Conservation (phyloP, 1,140 invertebrate species). For the Campoletis sonorensis region DNA sequence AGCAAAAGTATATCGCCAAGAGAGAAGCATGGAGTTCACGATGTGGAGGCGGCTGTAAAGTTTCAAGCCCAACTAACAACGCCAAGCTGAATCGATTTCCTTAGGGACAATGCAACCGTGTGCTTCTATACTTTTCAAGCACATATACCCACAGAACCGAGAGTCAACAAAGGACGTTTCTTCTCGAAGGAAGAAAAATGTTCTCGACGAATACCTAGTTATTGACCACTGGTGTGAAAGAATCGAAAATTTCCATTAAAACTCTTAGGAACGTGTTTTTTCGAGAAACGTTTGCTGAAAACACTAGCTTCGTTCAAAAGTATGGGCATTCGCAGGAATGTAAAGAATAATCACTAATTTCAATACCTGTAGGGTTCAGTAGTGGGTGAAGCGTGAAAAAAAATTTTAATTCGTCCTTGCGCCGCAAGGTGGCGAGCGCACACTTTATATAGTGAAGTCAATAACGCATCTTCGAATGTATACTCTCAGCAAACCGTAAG, state of each 20-base stretch:
- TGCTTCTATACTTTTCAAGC: background rate
- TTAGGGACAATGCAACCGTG: constrained; percentile 48
- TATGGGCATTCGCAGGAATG: no score
- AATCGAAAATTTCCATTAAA: background rate
- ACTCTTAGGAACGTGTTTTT: background rate
- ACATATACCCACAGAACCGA: background rate
- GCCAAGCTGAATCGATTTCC: constrained; percentile 57
- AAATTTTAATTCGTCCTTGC: no score
- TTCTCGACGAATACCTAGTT: background rate
- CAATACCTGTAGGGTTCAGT: no score
- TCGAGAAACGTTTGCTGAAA: no score
- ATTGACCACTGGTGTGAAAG: background rate
- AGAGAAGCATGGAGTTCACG: constrained; percentile 28
- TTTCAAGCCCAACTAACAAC: constrained; percentile 28
- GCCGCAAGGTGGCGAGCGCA: no score
- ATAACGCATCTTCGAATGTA: no score
- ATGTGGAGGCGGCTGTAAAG: constrained; percentile 22
- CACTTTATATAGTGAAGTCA: no score
- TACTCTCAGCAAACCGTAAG: no score
- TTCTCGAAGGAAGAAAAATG: background rate
- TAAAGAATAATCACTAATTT: no score
- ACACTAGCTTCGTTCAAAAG: no score
- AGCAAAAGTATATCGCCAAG: background rate
- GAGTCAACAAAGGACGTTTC: constrained; percentile 48
- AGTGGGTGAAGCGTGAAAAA: no score